phyloP scores from a whole-genome alignment of 2,797 vertebrate species.

The Strix occidentalis region DNA sequence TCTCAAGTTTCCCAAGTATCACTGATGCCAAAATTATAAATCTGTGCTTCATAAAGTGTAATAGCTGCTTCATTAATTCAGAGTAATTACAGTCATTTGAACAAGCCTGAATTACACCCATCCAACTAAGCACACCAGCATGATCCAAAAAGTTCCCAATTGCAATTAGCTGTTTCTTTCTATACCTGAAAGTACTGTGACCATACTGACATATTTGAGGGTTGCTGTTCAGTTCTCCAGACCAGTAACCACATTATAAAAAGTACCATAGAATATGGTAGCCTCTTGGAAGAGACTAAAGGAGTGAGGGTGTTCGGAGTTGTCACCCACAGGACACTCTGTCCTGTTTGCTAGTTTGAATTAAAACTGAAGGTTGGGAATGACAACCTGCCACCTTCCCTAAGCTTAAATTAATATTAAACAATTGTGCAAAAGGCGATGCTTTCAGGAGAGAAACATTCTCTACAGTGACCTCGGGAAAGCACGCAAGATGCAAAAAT shows the following conservation, averaged over 20 bases:
- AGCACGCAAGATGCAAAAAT: not conserved
- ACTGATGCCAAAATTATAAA: not conserved
- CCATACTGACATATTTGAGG: not conserved
- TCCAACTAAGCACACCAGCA: not conserved
- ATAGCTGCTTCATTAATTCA: slow-evolving; percentile 47
- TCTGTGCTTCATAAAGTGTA: slow-evolving; percentile 25
- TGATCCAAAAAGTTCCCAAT: not conserved
- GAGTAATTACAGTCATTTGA: slow-evolving; percentile 34
- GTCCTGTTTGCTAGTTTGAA: not conserved
- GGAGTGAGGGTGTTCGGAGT: not conserved
- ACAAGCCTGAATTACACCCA: slow-evolving; percentile 8
- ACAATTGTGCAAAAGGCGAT: not conserved
- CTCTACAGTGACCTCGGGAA: not conserved
- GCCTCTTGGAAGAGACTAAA: not conserved
- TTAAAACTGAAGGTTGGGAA: not conserved
- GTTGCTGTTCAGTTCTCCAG: not conserved
- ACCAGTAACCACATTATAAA: not conserved
- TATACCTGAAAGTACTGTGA: not conserved
- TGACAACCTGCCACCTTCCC: not conserved
- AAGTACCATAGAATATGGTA: not conserved
- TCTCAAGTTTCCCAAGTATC: not conserved
- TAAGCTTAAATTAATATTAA: not conserved
- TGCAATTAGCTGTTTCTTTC: not conserved
- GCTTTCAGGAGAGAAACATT: not conserved
- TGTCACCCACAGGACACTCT: not conserved